A percentile compares a stretch with the other conserved stretches of the same genome.
Evolutionary conservation across 2,888 invertebrate genomes (phyloP).

Genomic region (Druceiella hillmani): DNA sequence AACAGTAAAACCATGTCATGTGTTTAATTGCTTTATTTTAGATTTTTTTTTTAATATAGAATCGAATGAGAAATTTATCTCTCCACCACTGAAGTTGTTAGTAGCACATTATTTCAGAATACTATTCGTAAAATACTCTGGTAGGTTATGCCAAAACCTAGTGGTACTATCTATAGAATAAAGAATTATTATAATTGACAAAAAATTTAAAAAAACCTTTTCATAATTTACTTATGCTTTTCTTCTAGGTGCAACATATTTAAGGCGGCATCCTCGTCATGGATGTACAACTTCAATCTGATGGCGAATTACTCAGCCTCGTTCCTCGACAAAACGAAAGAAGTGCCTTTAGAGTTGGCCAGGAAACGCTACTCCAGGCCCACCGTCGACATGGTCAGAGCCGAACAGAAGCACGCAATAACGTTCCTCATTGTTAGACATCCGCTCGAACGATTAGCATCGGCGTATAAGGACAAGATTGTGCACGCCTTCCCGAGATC

Average conservation of each 20-base stretch:
- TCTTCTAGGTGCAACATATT: slow-evolving; percentile 69
- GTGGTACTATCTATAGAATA: too few species aligned
- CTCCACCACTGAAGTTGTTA: too few species aligned
- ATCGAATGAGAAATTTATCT: too few species aligned
- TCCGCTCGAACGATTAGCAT: slow-evolving; percentile 73
- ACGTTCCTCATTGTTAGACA: slow-evolving; percentile 79
- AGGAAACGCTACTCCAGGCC: slow-evolving; percentile 76
- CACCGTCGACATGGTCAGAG: slow-evolving; percentile 62
- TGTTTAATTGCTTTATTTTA: too few species aligned
- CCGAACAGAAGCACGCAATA: slow-evolving; percentile 69
- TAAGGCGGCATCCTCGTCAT: slow-evolving; percentile 83
- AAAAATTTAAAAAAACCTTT: too few species aligned
- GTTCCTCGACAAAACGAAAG: slow-evolving; percentile 70
- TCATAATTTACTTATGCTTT: too few species aligned
- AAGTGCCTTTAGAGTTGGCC: slow-evolving; percentile 72
- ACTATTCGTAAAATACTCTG: too few species aligned
- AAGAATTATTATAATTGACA: too few species aligned
- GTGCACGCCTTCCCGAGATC: slow-evolving; percentile 78
- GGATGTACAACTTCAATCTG: slow-evolving; percentile 88
- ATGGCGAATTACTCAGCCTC: slow-evolving; percentile 77
- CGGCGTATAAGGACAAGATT: slow-evolving; percentile 81
- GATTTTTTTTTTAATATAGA: too few species aligned
- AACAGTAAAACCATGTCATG: too few species aligned
- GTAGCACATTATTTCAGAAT: too few species aligned
- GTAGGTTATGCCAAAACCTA: too few species aligned